Evolutionary conservation across 1,140 invertebrate genomes (phyloP), one percentile per base, ranked within the genome.

Genomic region (Drosophila pruinosa): DNA sequence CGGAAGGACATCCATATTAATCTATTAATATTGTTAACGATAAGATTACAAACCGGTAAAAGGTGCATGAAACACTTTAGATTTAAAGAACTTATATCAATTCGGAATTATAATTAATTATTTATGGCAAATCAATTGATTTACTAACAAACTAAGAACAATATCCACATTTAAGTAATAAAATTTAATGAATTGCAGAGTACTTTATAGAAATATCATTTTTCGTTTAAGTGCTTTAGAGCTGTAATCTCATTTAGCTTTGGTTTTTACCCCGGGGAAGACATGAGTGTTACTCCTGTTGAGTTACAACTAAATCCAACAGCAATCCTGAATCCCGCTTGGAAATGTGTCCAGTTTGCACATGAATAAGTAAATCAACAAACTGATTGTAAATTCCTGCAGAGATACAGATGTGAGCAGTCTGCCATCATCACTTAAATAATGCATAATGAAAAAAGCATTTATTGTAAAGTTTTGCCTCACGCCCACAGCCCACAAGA

Each of bases 401-500:
- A 47, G 19, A 6, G 24, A 28, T 21, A 47, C 28, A 6, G 24
- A 28, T 21, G 53, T 57, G 38, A 26, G 38, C 14, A n/a, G 14
- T 4, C 38, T 28, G 1, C 22, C 26, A 2, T 2, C 48, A 14
- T 19, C 7, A 22, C 47, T 61, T 78, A 62, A 78, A 78, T 78
- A 78, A 78, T 78, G 65, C 59, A 78, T 68, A 67, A 58, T 39
- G 56, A 22, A 53, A 63, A 34, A 67, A 39, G 17, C 56, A 39
- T 38, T 62, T 50, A 12, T 50, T 48, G 41, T 41, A 39, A 26
- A 43, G 36, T 34, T 59, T 36, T 17, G n/a, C n/a, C n/a, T n/a
- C n/a, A n/a, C 21, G 56, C 41, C n/a, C 56, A 48, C 48, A n/a
- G 59, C 59, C 48, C 48, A 53, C 34, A 4, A 22, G n/a, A 8